Evolutionary conservation across 2,113 vertebrate genomes (phyloP), one percentile per base, ranked within the genome.

Genomic region (Erythrolamprus reginae): DNA sequence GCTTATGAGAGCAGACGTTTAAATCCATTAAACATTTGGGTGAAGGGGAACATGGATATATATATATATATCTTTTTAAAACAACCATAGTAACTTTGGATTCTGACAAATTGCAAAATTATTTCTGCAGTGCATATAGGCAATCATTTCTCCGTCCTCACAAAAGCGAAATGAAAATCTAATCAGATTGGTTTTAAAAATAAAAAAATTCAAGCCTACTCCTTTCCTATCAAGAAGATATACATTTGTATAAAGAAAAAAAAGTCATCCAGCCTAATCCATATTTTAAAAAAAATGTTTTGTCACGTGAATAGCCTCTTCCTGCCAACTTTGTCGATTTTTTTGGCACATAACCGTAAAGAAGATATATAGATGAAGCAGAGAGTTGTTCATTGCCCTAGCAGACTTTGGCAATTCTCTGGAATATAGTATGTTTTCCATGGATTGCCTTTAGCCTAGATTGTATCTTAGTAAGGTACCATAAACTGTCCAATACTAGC

Each of bases 21-120:
- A 15, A 15, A 15, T n/a, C 51, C 55, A 90, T 95, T 84, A 33
- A 92, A 93, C 87, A n/a, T 38, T 77, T 77, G 70, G 33, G 33
- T 45, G 52, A 42, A 10, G n/a, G 24, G 15, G 5, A 61, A 87
- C 93, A 93, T 0, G 7, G 33, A 51, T 45, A 45, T 45, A 45
- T 45, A 45, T 45, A 45, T 45, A 45, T 45, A 45, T 45, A 45
- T 45, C 5, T 45, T 45, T 45, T n/a, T n/a, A n/a, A 45, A 45
- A 45, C 6, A 7, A 91, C 45, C 17, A 53, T 90, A 61, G 33
- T 28, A 8, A 24, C n/a, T 70, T 87, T 33, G 17, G 48, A 88
- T 70, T 84, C 26, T 82, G 52, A 47, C 70, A 50, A 83, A 50
- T 10, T 77, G 89, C 23, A 51, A 84, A 84, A 86, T 88, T 48